Evolutionary conservation across 2,888 invertebrate species (phyloP), one percentile per base, ranked within the genome.

Genomic region (Calephelis perditalis): DNA sequence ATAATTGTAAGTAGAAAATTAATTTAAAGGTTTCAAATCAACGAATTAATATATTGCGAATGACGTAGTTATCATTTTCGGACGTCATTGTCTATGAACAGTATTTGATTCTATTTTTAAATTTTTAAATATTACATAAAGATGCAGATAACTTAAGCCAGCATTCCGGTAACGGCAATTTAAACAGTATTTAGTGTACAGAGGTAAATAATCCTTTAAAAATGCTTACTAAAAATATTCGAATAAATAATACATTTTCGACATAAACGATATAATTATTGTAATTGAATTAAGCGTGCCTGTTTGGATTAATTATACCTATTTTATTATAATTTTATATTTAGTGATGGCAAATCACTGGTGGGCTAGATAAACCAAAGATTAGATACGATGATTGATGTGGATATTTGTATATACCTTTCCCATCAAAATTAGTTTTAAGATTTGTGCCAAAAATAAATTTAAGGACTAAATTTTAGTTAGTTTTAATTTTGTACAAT

Each of bases 341-440:
- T 75, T 79, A 75, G 80, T 69, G 74, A 79, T 73, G 77, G 77
- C 77, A 79, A 79, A 78, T 76, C 72, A 79, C 77, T 76, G 87
- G 88, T 87, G 86, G 89, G 89, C 89, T 89, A 89, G 89, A 82
- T 73, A 81, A 88, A 90, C 89, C 89, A 90, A 89, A 90, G 86
- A 89, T 82, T 83, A 85, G 70, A 79, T 85, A 86, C 64, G 78
- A 72, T 71, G 67, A 68, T 63, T 68, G 86, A 79, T 79, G 85
- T 62, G 88, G 82, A 78, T 69, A 70, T 63, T 68, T 89, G 89
- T 90, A 88, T 85, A 89, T 88, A 84, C 75, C 68, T 67, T 68
- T 77, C 84, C 82, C 86, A 77, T 81, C 82, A 71, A 71, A 70
- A 64, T 77, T 81, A 80, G 71, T 69, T 72, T 26, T 73, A 77